Conservation (phyloP, 2,888 invertebrate genomes). For the Agrochola macilenta region DNA sequence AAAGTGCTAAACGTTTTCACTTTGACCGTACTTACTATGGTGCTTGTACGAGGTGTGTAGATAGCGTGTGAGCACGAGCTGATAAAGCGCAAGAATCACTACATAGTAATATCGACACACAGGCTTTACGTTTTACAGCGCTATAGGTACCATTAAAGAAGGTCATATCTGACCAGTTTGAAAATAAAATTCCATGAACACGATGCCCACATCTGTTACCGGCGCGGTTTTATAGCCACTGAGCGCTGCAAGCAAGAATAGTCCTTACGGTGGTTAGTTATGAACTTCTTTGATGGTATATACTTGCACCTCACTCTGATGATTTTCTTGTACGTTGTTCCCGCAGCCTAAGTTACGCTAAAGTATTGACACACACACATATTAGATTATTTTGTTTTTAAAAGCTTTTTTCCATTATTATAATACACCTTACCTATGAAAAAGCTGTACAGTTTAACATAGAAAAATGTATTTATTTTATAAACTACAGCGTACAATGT, state of each 20-base stretch:
- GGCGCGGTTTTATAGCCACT: no score
- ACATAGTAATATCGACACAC: background rate
- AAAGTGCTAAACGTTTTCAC: background rate
- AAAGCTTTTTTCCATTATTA: no score
- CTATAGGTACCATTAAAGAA: background rate
- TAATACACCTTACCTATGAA: background rate
- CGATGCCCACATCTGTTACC: no score
- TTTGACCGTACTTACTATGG: background rate
- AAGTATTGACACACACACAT: background rate
- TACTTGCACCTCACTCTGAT: background rate
- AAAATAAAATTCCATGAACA: no score
- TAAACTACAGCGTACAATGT: slow-evolving; percentile 41
- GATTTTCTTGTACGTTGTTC: background rate
- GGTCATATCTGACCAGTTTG: no score
- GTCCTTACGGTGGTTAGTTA: no score
- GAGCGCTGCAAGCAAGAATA: no score
- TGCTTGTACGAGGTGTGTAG: background rate
- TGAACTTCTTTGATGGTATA: no score
- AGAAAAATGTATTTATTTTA: slow-evolving; percentile 12
- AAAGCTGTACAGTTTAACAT: slow-evolving; percentile 11
- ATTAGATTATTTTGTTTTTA: background rate
- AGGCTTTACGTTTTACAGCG: background rate
- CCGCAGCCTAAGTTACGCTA: background rate
- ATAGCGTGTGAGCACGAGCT: background rate
- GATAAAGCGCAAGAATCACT: background rate